Conservation (phyloP, 2,888 invertebrate species). For the Tromatobia lineatoria region DNA sequence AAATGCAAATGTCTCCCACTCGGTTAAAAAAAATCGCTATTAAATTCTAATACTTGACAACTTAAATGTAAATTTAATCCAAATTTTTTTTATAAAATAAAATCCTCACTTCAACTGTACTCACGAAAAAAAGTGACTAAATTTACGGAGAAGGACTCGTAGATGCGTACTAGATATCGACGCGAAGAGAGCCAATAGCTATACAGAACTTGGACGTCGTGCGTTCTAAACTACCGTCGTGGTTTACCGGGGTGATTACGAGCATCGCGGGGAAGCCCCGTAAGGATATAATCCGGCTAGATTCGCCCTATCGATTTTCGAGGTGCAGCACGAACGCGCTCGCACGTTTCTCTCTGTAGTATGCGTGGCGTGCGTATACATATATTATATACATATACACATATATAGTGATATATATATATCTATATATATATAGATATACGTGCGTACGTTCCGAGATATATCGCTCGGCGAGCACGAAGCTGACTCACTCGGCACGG, state of each 20-base stretch:
- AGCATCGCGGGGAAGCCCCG: slow-evolving; percentile 83
- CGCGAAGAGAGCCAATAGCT: slow-evolving; percentile 39
- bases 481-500: slow-evolving; percentile 75
- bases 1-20: too few relatives aligned
- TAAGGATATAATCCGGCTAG: slow-evolving; percentile 84
- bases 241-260: slow-evolving; percentile 78
- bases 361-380: slow-evolving; percentile 60
- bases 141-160: slow-evolving; percentile 21
- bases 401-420: slow-evolving; percentile 56
- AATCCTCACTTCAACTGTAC: too few relatives aligned
- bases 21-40: too few relatives aligned
- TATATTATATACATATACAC: slow-evolving; percentile 59
- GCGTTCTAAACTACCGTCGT: slow-evolving; percentile 67
- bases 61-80: too few relatives aligned
- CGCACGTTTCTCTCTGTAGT: slow-evolving; percentile 62
- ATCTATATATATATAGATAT: slow-evolving; percentile 69
- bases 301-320: slow-evolving; percentile 85
- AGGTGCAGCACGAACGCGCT: slow-evolving; percentile 79
- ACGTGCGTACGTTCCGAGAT: slow-evolving; percentile 70
- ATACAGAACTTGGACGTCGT: slow-evolving; percentile 10
- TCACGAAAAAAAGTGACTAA: too few relatives aligned
- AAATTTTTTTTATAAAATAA: too few relatives aligned
- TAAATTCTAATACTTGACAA: too few relatives aligned
- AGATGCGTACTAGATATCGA: slow-evolving; percentile 61
- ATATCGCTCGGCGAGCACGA: slow-evolving; percentile 72